Evolutionary conservation across 2,113 vertebrate genomes (phyloP), one percentile per base, ranked within the genome.

Genomic region (Amphilophus citrinellus): DNA sequence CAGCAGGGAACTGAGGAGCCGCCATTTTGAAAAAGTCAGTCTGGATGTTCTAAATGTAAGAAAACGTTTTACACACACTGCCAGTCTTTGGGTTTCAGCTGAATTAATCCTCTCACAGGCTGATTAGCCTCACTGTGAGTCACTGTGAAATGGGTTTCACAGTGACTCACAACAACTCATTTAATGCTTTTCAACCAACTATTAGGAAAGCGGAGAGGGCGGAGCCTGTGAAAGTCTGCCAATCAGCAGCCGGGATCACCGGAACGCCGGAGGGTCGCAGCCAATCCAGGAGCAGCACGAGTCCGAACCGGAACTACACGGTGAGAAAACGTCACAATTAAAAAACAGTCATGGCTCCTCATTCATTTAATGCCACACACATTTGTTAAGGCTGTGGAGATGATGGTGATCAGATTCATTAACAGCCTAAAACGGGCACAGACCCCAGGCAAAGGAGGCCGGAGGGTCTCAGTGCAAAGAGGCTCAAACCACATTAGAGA

Each of bases 1-100:
- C 81, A 95, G 96, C 95, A 93, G 94, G 75, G 96, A 96, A 57
- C 86, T 95, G 80, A 94, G 96, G 77, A 95, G 89, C 37, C 92
- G 13, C 53, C 93, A 96, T 77, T 96, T 96, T 61, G 90, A 94
- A 76, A 93, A 84, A 77, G 87, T 92, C 82, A 95, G 90, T 20
- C 59, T 94, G 63, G 63, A 96, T 0, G 60, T 96, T 7, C 86
- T 96, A 2, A 92, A 76, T 1, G 97, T 98, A 89, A 94, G 96
- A 83, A 17, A 15, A 0, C 2, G n/a, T 24, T 76, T 24, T 35
- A 15, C n/a, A 47, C 56, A 22, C 7, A 47, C 56, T 11, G 37
- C 58, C 14, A 8, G 15, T 68, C 39, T 27, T 53, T 0, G 24
- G 60, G 3, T 18, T 50, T 9, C 10, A 39, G 44, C 6, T 59